These are phyloP conservation scores for Apoda limacodes DNA, from an alignment of 2,888 invertebrate genomes.

Conservation along the genomic window DNA sequence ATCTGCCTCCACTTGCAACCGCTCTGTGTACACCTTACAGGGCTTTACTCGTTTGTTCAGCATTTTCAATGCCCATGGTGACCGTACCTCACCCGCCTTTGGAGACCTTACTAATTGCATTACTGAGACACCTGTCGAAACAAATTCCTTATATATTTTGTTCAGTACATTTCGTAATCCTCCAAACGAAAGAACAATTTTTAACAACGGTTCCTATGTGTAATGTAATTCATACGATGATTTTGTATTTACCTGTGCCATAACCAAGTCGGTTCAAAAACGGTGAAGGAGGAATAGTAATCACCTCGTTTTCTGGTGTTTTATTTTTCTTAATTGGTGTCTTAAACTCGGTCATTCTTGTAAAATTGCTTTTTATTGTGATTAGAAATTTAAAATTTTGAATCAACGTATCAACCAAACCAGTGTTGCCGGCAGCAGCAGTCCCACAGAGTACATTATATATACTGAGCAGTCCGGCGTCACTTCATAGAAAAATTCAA, in stretches of 20 bases:
- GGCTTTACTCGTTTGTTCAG: slow-evolving; percentile 66
- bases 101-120: slow-evolving; percentile 82
- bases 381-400: too few species aligned
- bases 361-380: slow-evolving; percentile 4
- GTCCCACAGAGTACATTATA: too few species aligned
- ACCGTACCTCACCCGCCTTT: slow-evolving; percentile 73
- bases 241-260: slow-evolving; percentile 73
- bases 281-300: slow-evolving; percentile 78
- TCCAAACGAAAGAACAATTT: too few species aligned
- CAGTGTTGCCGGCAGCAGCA: too few species aligned
- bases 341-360: slow-evolving; percentile 41
- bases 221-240: too few species aligned
- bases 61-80: slow-evolving; percentile 90
- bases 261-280: slow-evolving; percentile 79
- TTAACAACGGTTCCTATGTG: not conserved
- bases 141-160: too few species aligned
- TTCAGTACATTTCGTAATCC: too few species aligned
- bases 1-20: slow-evolving; percentile 78
- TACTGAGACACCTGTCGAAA: slow-evolving; percentile 81
- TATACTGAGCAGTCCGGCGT: too few species aligned
- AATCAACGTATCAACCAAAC: too few species aligned
- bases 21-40: slow-evolving; percentile 51
- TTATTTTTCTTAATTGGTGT: slow-evolving; percentile 51
- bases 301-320: slow-evolving; percentile 32
- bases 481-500: too few species aligned